Evolutionary conservation across 2,888 invertebrate genomes (phyloP).

Genomic region (Aphodius granarius): DNA sequence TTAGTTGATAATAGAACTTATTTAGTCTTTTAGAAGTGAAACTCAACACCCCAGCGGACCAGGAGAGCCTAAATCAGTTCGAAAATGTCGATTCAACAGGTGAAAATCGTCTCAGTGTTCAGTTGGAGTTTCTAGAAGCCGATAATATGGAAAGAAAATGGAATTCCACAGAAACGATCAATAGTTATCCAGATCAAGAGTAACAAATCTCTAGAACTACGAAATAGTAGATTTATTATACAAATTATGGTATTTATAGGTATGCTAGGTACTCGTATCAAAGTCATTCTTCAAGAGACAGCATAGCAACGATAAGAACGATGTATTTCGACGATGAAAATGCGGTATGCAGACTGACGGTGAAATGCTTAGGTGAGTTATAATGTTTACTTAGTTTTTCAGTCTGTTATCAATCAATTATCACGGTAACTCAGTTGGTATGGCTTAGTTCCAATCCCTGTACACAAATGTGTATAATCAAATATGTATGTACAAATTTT

Average conservation of each 20-base stretch:
- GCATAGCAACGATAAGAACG: conserved; percentile 13
- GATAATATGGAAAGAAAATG: conserved; percentile 29
- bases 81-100: conserved; percentile 22
- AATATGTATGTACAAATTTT: too few species aligned
- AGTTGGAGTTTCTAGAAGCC: conserved; percentile 46
- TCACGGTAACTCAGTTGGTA: too few species aligned
- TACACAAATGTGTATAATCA: too few species aligned
- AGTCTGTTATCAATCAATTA: too few species aligned
- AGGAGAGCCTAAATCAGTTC: conserved; percentile 1
- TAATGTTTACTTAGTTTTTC: too few species aligned
- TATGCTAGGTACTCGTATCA: conserved; percentile 22
- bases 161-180: conserved; percentile 29
- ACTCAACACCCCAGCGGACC: conserved; percentile 23
- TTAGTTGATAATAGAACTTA: not conserved
- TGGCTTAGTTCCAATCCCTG: too few species aligned
- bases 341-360: conserved; percentile 26
- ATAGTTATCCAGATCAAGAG: not conserved
- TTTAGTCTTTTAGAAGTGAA: conserved; percentile 23
- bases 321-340: conserved; percentile 5
- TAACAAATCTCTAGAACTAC: not conserved
- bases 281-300: conserved; percentile 20
- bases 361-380: conserved; percentile 31
- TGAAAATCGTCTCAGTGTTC: conserved; percentile 40
- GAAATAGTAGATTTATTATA: not conserved
- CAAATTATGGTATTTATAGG: not conserved